phyloP scores from a whole-genome alignment of 1,140 invertebrate species.

The Theocolax elegans region DNA sequence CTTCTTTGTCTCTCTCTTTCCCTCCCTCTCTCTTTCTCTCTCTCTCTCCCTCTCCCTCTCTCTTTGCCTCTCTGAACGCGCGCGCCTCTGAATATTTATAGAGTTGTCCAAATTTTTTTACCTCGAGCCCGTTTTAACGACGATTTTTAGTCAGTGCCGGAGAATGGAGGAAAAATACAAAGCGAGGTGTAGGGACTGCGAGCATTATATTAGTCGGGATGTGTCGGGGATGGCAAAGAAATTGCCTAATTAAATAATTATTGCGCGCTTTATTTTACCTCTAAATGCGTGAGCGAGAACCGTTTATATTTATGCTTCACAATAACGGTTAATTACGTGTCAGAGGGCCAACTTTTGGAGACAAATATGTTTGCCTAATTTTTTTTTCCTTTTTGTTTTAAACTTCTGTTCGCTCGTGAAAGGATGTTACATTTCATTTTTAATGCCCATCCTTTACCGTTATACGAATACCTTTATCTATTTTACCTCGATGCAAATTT shows the following conservation, averaged over 20 bases:
- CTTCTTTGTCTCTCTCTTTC: not conserved
- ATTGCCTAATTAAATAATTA: constrained; percentile 34
- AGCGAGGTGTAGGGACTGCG: not conserved
- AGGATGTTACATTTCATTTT: too few species aligned
- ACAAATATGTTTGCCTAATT: constrained; percentile 15
- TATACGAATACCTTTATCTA: too few species aligned
- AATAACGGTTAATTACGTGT: constrained; percentile 31
- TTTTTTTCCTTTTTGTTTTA: constrained; percentile 3
- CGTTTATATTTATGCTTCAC: constrained; percentile 5
- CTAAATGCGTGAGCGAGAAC: not conserved
- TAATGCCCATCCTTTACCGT: too few species aligned
- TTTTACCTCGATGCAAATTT: too few species aligned
- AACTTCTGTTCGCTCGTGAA: too few species aligned
- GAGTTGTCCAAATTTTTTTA: constrained; percentile 4
- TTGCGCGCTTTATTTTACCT: not conserved
- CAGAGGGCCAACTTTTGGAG: not conserved
- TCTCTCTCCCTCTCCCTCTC: not conserved
- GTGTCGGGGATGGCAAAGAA: not conserved
- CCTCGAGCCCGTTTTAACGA: not conserved
- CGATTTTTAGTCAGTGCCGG: not conserved
- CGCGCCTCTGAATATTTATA: constrained; percentile 29
- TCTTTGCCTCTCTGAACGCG: not conserved
- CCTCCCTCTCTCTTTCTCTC: not conserved
- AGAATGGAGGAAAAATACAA: not conserved
- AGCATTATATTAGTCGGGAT: not conserved